These are phyloP conservation scores for Epinephelus fuscoguttatus DNA, from an alignment of 2,113 vertebrate species.

Conservation along the genomic window DNA sequence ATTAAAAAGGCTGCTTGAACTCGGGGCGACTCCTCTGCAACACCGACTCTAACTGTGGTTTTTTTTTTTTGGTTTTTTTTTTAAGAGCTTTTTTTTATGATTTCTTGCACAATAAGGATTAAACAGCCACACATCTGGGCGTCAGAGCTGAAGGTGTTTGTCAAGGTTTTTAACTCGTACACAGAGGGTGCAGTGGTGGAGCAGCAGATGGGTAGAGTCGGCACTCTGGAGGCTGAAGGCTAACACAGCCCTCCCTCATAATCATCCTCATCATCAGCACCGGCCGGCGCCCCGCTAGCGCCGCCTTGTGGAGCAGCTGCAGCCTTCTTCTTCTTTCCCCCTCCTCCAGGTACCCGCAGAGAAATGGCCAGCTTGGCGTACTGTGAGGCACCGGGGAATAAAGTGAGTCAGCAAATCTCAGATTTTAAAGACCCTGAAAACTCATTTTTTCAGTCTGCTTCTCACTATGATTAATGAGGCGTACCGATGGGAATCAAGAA, in stretches of 20 bases:
- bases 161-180: slow-evolving; percentile 18
- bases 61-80: background rate
- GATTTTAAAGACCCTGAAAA: background rate
- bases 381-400: slow-evolving; percentile 73
- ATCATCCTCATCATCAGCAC: slow-evolving; percentile 90
- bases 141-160: slow-evolving; percentile 13
- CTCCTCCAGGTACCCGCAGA: slow-evolving; percentile 93
- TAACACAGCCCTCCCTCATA: slow-evolving; percentile 98
- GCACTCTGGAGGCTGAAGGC: slow-evolving; percentile 21
- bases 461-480: too few relatives aligned
- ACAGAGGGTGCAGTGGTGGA: slow-evolving; percentile 18
- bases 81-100: background rate
- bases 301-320: slow-evolving; percentile 86
- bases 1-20: slow-evolving; percentile 49
- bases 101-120: slow-evolving; percentile 41
- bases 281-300: slow-evolving; percentile 74
- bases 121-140: slow-evolving; percentile 21
- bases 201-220: slow-evolving; percentile 16
- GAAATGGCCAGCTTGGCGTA: slow-evolving; percentile 97
- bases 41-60: slow-evolving; percentile 24
- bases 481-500: too few relatives aligned
- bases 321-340: slow-evolving; percentile 93
- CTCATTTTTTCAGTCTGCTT: background rate
- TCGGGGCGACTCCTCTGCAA: slow-evolving; percentile 10
- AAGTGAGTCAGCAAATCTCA: background rate